Evolutionary conservation across 1,140 invertebrate species (phyloP).

Genomic region (Cyclargus thomasi): DNA sequence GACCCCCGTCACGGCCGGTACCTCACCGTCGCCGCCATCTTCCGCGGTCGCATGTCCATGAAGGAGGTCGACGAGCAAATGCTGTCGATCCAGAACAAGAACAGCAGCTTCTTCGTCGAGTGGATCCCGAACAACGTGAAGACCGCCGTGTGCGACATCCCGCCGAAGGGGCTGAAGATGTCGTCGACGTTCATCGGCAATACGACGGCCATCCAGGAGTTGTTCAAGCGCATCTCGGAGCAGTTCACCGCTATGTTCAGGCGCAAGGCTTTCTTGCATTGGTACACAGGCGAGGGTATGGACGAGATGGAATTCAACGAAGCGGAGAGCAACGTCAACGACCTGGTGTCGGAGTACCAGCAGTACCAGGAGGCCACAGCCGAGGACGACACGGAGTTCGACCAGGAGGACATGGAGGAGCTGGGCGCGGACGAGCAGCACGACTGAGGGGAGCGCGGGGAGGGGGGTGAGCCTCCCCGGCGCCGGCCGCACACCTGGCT

Average conservation of each 20-base stretch:
- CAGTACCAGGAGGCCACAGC: conserved; percentile 89
- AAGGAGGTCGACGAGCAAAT: conserved; percentile 91
- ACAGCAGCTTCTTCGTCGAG: conserved; percentile 84
- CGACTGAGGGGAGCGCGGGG: conserved; percentile 31
- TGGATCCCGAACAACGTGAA: conserved; percentile 84
- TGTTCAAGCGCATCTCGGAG: conserved; percentile 77
- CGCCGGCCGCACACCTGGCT: too few relatives aligned
- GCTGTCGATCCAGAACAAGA: conserved; percentile 82
- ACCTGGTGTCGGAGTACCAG: conserved; percentile 81
- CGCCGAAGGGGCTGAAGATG: conserved; percentile 84
- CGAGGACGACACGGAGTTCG: conserved; percentile 81
- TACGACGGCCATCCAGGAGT: conserved; percentile 87
- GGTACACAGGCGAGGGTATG: conserved; percentile 91
- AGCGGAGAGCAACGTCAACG: conserved; percentile 78
- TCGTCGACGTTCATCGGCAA: conserved; percentile 86
- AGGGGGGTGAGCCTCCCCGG: too few relatives aligned
- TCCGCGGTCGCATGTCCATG: conserved; percentile 91
- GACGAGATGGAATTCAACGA: conserved; percentile 92
- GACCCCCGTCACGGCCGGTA: conserved; percentile 85
- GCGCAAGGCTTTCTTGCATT: conserved; percentile 86
- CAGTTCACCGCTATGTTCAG: conserved; percentile 90
- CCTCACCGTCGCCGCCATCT: conserved; percentile 92
- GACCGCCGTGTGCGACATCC: conserved; percentile 78
- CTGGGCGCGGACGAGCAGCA: conserved; percentile 56
- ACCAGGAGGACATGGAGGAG: conserved; percentile 70